phyloP scores from a whole-genome alignment of 92 coral and sea anemone species.

The Heteractis magnifica region DNA sequence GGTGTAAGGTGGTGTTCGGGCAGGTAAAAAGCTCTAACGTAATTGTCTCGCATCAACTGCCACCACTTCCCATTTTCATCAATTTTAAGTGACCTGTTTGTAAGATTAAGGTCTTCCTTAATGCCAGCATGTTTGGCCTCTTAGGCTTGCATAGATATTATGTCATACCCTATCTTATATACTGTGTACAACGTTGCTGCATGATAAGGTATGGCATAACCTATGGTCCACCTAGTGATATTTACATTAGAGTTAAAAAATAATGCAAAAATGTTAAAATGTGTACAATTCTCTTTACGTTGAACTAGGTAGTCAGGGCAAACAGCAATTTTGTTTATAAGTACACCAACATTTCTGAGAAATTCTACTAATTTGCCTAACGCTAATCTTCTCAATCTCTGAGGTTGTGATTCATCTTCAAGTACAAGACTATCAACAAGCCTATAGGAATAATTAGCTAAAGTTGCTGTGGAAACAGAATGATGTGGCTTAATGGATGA shows the following conservation, averaged over 20 bases:
- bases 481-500: no score
- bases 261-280: constrained; percentile 24
- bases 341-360: constrained; percentile 36
- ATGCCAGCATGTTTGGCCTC: constrained; percentile 48
- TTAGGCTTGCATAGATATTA: constrained; percentile 37
- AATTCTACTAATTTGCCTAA: constrained; percentile 22
- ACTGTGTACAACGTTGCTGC: constrained; percentile 28
- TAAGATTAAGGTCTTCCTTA: constrained; percentile 35
- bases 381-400: background rate
- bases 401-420: constrained; percentile 5
- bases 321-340: constrained; percentile 29
- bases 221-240: constrained; percentile 31
- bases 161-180: no score
- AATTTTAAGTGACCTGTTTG: constrained; percentile 24
- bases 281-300: constrained; percentile 21
- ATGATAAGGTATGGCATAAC: constrained; percentile 56
- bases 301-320: constrained; percentile 10
- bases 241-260: constrained; percentile 23
- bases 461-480: no score
- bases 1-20: constrained; percentile 60
- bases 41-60: constrained; percentile 45
- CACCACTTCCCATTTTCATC: constrained; percentile 45
- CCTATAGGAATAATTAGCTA: constrained; percentile 23
- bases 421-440: constrained; percentile 1
- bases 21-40: constrained; percentile 40